Percentiles rank a stretch among this genome's conserved stretches.
These are phyloP conservation scores for Octodon degus DNA, from an alignment of 2,113 vertebrate genomes.

Conservation along the genomic window DNA sequence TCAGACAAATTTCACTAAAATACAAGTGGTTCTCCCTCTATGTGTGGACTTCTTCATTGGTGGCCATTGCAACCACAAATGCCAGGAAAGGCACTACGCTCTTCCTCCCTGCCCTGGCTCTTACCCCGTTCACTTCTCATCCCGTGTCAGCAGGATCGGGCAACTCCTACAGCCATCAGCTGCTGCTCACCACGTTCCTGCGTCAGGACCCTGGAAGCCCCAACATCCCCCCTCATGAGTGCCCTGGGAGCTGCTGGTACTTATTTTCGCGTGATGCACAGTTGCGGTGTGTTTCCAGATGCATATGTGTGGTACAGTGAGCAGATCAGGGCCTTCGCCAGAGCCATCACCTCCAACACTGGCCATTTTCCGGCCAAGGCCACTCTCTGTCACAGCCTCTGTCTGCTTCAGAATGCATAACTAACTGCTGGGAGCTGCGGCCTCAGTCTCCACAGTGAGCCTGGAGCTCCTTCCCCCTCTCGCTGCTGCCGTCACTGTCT, in stretches of 20 bases:
- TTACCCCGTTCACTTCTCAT: background rate
- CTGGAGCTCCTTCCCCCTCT: background rate
- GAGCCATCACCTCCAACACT: background rate
- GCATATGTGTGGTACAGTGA: too few species aligned
- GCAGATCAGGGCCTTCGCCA: background rate
- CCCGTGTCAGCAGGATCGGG: background rate
- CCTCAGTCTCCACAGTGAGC: background rate
- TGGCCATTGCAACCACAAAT: background rate
- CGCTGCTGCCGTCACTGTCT: background rate
- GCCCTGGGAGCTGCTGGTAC: background rate
- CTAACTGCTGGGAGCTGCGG: accelerated
- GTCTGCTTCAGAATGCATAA: background rate
- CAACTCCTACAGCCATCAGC: too few species aligned
- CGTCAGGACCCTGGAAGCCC: background rate
- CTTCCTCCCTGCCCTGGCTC: background rate
- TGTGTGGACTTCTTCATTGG: too few species aligned
- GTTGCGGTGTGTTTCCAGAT: background rate
- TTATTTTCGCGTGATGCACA: background rate
- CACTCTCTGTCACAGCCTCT: background rate
- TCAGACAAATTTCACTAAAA: background rate
- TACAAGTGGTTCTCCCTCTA: too few species aligned
- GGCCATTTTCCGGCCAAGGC: background rate
- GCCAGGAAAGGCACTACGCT: background rate
- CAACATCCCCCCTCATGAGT: too few species aligned
- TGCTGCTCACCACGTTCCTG: background rate